Evolutionary conservation across 2,113 vertebrate species (phyloP).

Genomic region (Struthio camelus): DNA sequence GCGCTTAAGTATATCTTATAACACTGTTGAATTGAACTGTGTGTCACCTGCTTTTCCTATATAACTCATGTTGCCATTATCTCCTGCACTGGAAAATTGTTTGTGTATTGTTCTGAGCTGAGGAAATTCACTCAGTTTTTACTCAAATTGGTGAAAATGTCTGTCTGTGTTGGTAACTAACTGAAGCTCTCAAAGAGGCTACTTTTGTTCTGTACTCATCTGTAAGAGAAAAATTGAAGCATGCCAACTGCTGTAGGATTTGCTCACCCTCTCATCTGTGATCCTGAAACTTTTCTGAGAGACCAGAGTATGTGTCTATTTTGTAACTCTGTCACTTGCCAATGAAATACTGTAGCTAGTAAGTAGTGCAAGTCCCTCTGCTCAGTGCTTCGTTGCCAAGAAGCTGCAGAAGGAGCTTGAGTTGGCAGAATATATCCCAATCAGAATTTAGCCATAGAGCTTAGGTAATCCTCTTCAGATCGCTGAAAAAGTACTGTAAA

Average conservation of each 20-base stretch:
- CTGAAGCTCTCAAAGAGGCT: background rate
- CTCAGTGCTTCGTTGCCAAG: background rate
- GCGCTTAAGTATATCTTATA: background rate
- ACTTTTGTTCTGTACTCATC: background rate
- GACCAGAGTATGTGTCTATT: background rate
- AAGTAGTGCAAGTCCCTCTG: background rate
- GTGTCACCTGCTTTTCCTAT: background rate
- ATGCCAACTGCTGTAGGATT: background rate
- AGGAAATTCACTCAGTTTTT: background rate
- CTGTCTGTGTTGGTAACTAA: background rate
- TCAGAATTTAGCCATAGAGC: background rate
- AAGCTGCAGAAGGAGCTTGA: background rate
- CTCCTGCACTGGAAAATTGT: background rate
- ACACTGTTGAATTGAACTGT: rapidly evolving
- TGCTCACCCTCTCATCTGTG: background rate
- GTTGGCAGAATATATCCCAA: background rate
- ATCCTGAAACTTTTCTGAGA: background rate
- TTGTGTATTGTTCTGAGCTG: background rate
- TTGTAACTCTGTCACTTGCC: background rate
- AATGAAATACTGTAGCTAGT: background rate
- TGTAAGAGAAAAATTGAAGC: background rate
- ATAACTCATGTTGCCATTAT: background rate
- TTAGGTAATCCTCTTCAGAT: background rate
- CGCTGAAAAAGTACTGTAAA: background rate
- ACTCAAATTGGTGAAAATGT: background rate